phyloP scores from a whole-genome alignment of 2,888 invertebrate genomes.

The Ophioninae sp. region DNA sequence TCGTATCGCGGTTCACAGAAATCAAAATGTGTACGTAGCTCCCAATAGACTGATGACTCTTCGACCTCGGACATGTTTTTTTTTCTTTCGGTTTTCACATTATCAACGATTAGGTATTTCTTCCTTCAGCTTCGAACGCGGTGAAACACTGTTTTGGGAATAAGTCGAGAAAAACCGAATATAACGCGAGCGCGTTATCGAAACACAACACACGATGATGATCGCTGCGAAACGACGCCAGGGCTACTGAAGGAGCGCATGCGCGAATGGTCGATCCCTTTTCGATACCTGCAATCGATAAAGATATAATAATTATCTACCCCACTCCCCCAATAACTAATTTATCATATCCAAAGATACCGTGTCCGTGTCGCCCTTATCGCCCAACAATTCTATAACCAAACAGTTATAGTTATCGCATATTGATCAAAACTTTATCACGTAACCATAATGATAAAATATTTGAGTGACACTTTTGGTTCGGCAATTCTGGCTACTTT shows the following conservation, averaged over 20 bases:
- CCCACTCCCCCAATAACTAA: too few species aligned
- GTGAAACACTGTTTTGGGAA: conserved; percentile 1
- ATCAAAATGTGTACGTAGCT: background rate
- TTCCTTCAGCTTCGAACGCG: background rate
- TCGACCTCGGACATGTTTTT: conserved; percentile 1
- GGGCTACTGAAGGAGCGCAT: background rate
- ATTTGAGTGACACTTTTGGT: too few species aligned
- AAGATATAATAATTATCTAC: background rate
- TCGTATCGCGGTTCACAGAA: background rate
- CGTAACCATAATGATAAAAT: too few species aligned
- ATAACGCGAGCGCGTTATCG: background rate
- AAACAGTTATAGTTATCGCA: too few species aligned
- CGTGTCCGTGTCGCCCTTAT: too few species aligned
- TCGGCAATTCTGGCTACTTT: too few species aligned
- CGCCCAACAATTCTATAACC: too few species aligned
- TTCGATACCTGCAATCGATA: background rate
- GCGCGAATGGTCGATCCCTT: background rate
- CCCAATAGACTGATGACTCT: background rate
- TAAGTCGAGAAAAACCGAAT: background rate
- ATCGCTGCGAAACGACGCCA: background rate
- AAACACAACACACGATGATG: background rate
- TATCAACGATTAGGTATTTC: background rate
- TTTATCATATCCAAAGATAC: too few species aligned
- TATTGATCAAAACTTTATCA: too few species aligned
- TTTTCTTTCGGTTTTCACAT: conserved; percentile 2